phyloP scores from a whole-genome alignment of 2,797 vertebrate genomes.

The Pterois miles region DNA sequence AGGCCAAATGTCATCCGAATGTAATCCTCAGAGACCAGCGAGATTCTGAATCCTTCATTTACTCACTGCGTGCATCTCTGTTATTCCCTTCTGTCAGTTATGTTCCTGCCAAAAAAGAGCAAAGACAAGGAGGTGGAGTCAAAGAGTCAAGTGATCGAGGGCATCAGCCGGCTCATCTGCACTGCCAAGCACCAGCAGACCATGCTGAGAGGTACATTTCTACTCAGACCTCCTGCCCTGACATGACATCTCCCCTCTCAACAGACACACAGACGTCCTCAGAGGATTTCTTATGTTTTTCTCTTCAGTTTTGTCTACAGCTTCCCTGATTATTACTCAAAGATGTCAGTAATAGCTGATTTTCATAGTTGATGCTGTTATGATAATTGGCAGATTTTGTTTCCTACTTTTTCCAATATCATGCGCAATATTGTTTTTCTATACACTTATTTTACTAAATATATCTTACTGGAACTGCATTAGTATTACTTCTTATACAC shows the following conservation, averaged over 20 bases:
- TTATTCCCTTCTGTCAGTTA: constrained; percentile 85
- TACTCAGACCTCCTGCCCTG: not conserved
- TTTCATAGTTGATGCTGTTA: not conserved
- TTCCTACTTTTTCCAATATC: not conserved
- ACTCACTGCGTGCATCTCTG: constrained; percentile 25
- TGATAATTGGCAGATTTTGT: not conserved
- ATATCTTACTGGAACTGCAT: no score
- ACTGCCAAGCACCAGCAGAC: constrained; percentile 98
- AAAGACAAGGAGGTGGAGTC: constrained; percentile 97
- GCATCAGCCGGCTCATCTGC: constrained; percentile 98
- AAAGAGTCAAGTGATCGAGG: constrained; percentile 97
- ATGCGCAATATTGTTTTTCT: not conserved
- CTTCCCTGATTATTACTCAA: not conserved
- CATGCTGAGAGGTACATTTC: constrained; percentile 90
- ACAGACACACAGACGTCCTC: not conserved
- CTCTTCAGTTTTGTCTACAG: not conserved
- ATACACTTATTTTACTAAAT: not conserved
- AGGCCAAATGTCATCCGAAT: not conserved
- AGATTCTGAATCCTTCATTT: constrained; percentile 10
- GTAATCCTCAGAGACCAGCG: not conserved
- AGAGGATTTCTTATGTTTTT: not conserved
- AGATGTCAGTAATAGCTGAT: not conserved
- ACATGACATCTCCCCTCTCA: not conserved
- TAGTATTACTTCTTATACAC: no score
- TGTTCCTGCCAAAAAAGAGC: constrained; percentile 98